Conservation (phyloP, 2,888 invertebrate genomes). For the Rhagophthalmus giganteus region DNA sequence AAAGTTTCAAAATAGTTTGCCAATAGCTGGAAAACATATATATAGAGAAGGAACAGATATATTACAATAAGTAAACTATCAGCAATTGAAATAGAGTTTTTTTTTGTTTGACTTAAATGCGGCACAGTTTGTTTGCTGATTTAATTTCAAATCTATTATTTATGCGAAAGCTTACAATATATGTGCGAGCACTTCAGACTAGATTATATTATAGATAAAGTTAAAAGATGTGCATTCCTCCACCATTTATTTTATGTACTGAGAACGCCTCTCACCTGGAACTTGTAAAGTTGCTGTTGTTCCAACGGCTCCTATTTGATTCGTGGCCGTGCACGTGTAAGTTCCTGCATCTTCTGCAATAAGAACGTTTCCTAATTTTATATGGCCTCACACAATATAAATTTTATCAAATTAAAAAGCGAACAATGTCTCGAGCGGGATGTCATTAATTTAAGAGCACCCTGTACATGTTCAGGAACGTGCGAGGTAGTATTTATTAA, state of each 20-base stretch:
- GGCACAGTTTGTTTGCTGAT: slow-evolving; percentile 3
- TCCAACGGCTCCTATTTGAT: slow-evolving; percentile 67
- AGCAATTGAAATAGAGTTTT: slow-evolving; percentile 1
- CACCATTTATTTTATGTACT: slow-evolving; percentile 52
- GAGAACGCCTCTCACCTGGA: slow-evolving; percentile 69
- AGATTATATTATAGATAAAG: slow-evolving; percentile 19
- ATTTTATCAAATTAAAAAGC: too few relatives aligned
- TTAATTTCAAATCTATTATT: slow-evolving; percentile 12
- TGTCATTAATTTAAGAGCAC: too few relatives aligned
- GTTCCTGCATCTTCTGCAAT: slow-evolving; percentile 74
- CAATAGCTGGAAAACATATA: not conserved
- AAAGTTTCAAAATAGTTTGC: slow-evolving; percentile 1
- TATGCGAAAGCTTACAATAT: slow-evolving; percentile 29
- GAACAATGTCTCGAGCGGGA: too few relatives aligned
- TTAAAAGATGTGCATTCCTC: slow-evolving; percentile 31
- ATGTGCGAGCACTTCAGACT: slow-evolving; percentile 29
- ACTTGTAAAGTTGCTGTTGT: slow-evolving; percentile 69
- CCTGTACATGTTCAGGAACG: too few relatives aligned
- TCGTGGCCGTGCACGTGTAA: slow-evolving; percentile 74
- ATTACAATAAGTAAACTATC: slow-evolving; percentile 1
- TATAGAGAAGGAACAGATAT: not conserved
- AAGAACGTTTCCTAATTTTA: too few relatives aligned
- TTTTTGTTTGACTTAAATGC: too few relatives aligned
- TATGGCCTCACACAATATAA: too few relatives aligned
- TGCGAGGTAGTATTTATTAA: too few relatives aligned